Evolutionary conservation across 2,888 invertebrate species (phyloP), one percentile per base, ranked within the genome.

Genomic region (Drosophila anomalata): DNA sequence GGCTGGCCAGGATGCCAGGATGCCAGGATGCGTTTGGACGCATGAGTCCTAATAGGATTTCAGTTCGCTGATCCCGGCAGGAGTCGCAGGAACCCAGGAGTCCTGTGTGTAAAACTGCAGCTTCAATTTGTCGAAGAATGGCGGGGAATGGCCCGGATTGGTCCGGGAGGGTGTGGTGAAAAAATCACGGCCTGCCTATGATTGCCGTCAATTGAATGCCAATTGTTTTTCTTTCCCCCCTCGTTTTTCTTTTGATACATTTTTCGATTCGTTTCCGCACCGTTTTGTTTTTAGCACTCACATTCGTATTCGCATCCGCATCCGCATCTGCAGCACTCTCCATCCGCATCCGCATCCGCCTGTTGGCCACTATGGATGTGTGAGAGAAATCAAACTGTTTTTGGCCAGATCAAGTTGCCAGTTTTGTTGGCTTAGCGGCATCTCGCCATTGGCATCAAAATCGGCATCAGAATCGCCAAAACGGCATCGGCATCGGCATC

Each of bases 201-300:
- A 82, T 86, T 79, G 79, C 76, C 71, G 73, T 76, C 86, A 79
- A 79, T 82, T 85, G 77, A 69, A 77, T 72, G 73, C 66, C 76
- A 79, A 79, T 82, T 75, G 83, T 73, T 73, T 84, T 73, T 63
- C 63, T 77, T 65, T 29, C 36, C 9, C 20, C 26, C 36, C 55
- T 17, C 22, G 41, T 55, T 52, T 57, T 54, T 61, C 52, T 48
- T 73, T 70, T 66, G 57, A 55, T 58, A 55, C 55, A 62, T 67
- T 66, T 73, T 67, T 67, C 31, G 57, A 46, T 59, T 59, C 73
- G 66, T 62, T 68, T 75, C 68, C 41, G 41, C 42, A 56, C 59
- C 73, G 66, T 62, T 68, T 75, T 68, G 69, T 22, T 44, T 77
- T 74, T 55, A 61, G 61, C 36, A 62, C 46, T 59, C 36, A n/a